These are phyloP conservation scores for Rattus rattus DNA, from an alignment of 2,113 vertebrate species.

Conservation along the genomic window DNA sequence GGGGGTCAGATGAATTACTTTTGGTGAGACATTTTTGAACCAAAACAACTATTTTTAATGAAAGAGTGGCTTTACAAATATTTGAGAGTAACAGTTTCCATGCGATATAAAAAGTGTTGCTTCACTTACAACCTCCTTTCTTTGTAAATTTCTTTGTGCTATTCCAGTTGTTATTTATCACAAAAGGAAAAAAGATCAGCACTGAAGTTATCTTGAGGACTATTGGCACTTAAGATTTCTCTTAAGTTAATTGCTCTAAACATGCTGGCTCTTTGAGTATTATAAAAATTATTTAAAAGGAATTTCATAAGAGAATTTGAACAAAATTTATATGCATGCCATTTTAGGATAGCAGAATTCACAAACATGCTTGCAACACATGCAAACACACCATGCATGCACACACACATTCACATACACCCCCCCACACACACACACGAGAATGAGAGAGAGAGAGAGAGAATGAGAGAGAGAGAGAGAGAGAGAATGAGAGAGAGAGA, in stretches of 20 bases:
- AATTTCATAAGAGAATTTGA: not conserved
- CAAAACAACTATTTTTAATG: not conserved
- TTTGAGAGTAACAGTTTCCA: conserved; percentile 1
- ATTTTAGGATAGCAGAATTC: not conserved
- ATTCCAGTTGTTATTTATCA: conserved; percentile 29
- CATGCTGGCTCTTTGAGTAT: not conserved
- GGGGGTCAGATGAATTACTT: not conserved
- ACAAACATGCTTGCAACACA: too few species aligned
- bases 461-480: not conserved
- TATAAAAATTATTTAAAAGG: not conserved
- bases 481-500: not conserved
- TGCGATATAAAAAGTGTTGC: not conserved
- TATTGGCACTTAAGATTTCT: not conserved
- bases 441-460: not conserved
- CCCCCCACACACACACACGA: too few species aligned
- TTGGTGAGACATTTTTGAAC: conserved; percentile 11
- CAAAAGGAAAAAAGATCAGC: not conserved
- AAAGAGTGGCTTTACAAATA: not conserved
- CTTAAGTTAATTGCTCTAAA: conserved; percentile 7
- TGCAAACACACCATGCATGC: too few species aligned
- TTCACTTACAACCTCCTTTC: not conserved
- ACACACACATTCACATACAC: too few species aligned
- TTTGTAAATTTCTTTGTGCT: not conserved
- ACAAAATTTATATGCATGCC: not conserved
- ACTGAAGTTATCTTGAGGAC: conserved; percentile 16